Evolutionary conservation across 2,797 vertebrate species (phyloP).

Genomic region (Australoheros facetus): DNA sequence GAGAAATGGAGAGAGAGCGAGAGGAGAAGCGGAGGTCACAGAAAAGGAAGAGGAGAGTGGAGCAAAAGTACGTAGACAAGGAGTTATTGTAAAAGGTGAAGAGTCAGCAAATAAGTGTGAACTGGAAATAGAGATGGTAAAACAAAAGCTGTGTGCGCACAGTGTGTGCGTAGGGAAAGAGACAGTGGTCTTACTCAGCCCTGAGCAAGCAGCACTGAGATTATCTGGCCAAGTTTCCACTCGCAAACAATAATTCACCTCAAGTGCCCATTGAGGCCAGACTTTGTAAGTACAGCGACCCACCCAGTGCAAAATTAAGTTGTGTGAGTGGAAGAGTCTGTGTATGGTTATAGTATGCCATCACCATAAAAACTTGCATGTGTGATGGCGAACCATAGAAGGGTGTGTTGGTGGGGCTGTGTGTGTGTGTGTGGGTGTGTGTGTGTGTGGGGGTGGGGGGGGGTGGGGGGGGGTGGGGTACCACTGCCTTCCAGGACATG

Average conservation of each 20-base stretch:
- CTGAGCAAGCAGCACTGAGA: constrained; percentile 74
- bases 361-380: constrained; percentile 29
- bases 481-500: constrained; percentile 46
- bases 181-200: constrained; percentile 81
- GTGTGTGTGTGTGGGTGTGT: constrained; percentile 13
- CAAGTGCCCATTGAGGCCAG: constrained; percentile 74
- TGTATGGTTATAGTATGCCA: constrained; percentile 49
- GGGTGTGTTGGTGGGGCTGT: constrained; percentile 23
- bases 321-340: constrained; percentile 38
- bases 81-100: constrained; percentile 52
- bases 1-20: constrained; percentile 22
- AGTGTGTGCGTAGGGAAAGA: constrained; percentile 32
- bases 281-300: constrained; percentile 61
- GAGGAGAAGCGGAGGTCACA: constrained; percentile 29
- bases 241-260: constrained; percentile 84
- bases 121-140: constrained; percentile 64
- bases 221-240: constrained; percentile 84
- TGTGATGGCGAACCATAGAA: constrained; percentile 38
- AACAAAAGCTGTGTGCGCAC: constrained; percentile 57
- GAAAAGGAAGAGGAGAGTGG: constrained; percentile 37
- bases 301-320: constrained; percentile 60
- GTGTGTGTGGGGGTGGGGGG: neutral
- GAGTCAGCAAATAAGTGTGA: constrained; percentile 67
- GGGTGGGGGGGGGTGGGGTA: neutral
- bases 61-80: constrained; percentile 39